Evolutionary conservation across 2,888 invertebrate species (phyloP).

Genomic region (Euproctis similis): DNA sequence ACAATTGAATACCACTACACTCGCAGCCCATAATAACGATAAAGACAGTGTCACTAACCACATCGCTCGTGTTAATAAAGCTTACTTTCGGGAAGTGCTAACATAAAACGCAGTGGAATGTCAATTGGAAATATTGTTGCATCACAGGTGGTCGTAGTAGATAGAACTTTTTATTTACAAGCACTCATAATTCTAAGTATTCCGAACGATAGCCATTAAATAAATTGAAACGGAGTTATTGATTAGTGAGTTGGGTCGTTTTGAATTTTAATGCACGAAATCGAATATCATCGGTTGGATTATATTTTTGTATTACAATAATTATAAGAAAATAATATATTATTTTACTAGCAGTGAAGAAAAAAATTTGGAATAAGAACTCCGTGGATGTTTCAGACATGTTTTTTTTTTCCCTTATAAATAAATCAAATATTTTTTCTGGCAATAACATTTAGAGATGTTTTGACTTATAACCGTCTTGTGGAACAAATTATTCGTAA

Average conservation of each 20-base stretch:
- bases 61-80: not conserved
- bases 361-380: too few relatives aligned
- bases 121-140: constrained; percentile 4
- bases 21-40: not conserved
- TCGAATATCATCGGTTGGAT: too few relatives aligned
- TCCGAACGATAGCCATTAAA: constrained; percentile 5
- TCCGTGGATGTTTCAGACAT: too few relatives aligned
- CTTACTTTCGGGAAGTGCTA: constrained; percentile 9
- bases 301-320: too few relatives aligned
- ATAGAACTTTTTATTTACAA: not conserved
- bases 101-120: constrained; percentile 17
- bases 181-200: constrained; percentile 11
- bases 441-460: too few relatives aligned
- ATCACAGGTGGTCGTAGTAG: not conserved
- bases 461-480: not conserved
- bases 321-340: too few relatives aligned
- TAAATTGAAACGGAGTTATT: constrained; percentile 9
- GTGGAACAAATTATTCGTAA: not conserved
- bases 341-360: too few relatives aligned
- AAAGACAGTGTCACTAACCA: not conserved
- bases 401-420: too few relatives aligned
- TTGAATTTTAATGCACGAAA: constrained; percentile 5
- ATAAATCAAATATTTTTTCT: too few relatives aligned
- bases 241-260: constrained; percentile 2
- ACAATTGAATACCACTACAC: constrained; percentile 7